These are phyloP conservation scores for Pipistrellus nathusii DNA, from an alignment of 2,797 vertebrate species.

Conservation along the genomic window DNA sequence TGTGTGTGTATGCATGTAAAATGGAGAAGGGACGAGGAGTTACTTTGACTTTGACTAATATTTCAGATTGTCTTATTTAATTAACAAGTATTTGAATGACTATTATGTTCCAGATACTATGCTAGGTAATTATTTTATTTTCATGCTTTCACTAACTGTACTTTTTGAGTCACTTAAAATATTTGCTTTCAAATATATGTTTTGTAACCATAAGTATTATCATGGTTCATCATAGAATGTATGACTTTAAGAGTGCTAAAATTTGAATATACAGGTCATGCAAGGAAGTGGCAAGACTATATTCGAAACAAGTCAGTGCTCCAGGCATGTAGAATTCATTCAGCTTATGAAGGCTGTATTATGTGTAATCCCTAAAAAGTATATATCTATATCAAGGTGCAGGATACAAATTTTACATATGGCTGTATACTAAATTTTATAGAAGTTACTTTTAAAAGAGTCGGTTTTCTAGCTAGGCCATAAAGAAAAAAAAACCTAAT, in stretches of 20 bases:
- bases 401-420: neutral
- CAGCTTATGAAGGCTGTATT: neutral
- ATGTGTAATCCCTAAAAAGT: neutral
- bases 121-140: neutral
- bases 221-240: neutral
- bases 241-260: neutral
- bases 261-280: neutral
- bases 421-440: neutral
- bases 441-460: neutral
- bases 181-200: neutral
- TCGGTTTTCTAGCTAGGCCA: neutral
- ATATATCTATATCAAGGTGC: neutral
- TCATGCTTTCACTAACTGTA: neutral
- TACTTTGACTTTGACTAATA: neutral
- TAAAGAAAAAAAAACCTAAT: neutral
- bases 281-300: neutral
- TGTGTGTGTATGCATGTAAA: neutral
- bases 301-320: neutral
- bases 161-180: conserved; percentile 36
- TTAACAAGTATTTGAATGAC: neutral
- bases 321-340: neutral
- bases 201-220: conserved; percentile 8
- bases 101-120: neutral
- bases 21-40: neutral
- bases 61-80: neutral